Percentiles rank a stretch among this genome's conserved stretches.
These are phyloP conservation scores for Ochropacha duplaris DNA, from an alignment of 2,888 invertebrate species.

Conservation along the genomic window DNA sequence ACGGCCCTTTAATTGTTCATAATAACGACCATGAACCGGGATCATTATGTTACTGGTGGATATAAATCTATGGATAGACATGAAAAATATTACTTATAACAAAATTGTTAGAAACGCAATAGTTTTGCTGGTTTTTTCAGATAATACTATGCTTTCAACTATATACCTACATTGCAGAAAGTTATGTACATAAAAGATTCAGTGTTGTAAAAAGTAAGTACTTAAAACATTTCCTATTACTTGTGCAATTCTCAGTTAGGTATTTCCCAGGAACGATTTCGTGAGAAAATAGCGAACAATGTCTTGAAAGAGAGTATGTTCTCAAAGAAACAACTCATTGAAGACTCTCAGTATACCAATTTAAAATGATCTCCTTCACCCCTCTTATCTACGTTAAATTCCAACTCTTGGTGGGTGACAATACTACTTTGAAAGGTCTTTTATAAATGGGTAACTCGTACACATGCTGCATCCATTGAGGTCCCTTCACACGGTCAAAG, in stretches of 20 bases:
- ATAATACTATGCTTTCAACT: too few species aligned
- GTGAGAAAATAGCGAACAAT: slow-evolving; percentile 72
- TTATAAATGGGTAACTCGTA: slow-evolving; percentile 48
- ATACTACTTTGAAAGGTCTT: slow-evolving; percentile 44
- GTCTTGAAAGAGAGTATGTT: slow-evolving; percentile 52
- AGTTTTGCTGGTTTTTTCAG: too few species aligned
- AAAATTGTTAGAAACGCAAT: not conserved
- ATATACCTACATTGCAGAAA: too few species aligned
- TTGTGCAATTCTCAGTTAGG: not conserved
- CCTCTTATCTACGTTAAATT: slow-evolving; percentile 21
- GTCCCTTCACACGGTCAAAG: slow-evolving; percentile 78
- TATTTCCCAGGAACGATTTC: slow-evolving; percentile 38
- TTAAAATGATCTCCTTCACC: slow-evolving; percentile 42
- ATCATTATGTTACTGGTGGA: not conserved
- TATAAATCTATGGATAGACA: not conserved
- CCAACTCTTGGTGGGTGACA: slow-evolving; percentile 20
- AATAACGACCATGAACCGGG: too few species aligned
- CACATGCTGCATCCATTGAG: slow-evolving; percentile 78
- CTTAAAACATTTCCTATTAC: not conserved
- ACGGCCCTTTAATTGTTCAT: not conserved
- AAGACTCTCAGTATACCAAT: slow-evolving; percentile 56
- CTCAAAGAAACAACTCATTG: slow-evolving; percentile 74
- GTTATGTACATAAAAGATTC: too few species aligned
- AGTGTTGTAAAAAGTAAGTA: too few species aligned
- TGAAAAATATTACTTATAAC: not conserved